Evolutionary conservation across 2,113 vertebrate species (phyloP), one percentile per base, ranked within the genome.

Genomic region (Chamaetylas fuelleborni): DNA sequence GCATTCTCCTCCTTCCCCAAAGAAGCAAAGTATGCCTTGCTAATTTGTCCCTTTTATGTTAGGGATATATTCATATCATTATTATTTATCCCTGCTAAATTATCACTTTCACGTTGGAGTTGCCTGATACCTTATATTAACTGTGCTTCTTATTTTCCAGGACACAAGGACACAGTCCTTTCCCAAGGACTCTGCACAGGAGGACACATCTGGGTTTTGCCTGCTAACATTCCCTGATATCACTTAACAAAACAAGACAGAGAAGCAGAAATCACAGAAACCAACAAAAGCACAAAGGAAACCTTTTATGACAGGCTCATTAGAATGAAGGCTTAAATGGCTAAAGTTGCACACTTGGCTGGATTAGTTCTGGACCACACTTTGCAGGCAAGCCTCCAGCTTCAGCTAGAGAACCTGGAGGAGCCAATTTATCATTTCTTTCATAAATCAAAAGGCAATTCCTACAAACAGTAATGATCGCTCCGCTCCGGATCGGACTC

Each of bases 361-460:
- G 71, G 70, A 88, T 92, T 65, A 86, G 33, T 78, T 82, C 50
- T 72, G 88, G 85, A 82, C 50, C 38, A 86, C 72, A 58, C 33
- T 77, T n/a, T 26, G 33, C 50, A 95, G 85, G 58, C 79, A 88
- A 86, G 43, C 36, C 62, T 87, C 90, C 91, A 91, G 73, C 51
- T 34, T 42, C 45, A 69, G 43, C 57, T 82, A 48, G 18, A 45
- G 19, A 64, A 82, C 58, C 70, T 54, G 54, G 38, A 90, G 78
- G 62, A 86, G 47, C 38, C 42, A 77, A 66, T 90, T 92, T 47
- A 77, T 80, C 18, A 80, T 80, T 86, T 34, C 24, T 34, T 57
- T 54, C 81, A 81, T 86, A 85, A 95, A 92, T 86, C 76, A 93
- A 82, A 88, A 77, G 50, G 40, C 71, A 80, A 60, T 81, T 93